A percentile compares a stretch with the other conserved stretches of the same genome.
These are phyloP conservation scores for Ficedula albicollis DNA, from an alignment of 2,797 vertebrate genomes.

Conservation along the genomic window DNA sequence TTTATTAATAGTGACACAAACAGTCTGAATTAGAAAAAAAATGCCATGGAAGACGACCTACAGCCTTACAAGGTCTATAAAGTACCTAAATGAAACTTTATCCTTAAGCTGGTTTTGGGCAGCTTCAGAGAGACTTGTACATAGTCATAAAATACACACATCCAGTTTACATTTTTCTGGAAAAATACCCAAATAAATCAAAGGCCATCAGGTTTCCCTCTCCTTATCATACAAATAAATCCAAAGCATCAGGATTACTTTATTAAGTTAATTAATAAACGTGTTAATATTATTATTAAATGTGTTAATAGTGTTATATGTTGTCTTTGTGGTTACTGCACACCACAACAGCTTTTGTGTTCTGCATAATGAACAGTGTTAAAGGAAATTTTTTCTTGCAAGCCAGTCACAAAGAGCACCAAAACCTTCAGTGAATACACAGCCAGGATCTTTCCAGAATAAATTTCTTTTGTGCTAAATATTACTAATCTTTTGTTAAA, in stretches of 20 bases:
- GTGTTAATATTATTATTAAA: not conserved
- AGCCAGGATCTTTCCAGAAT: not conserved
- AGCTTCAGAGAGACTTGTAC: not conserved
- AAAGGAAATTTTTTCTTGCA: not conserved
- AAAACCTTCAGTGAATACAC: not conserved
- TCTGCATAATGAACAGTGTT: not conserved
- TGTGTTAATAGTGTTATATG: not conserved
- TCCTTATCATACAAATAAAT: not conserved
- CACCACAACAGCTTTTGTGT: not conserved
- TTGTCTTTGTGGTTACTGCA: not conserved
- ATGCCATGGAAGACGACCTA: not conserved
- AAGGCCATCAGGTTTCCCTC: not conserved
- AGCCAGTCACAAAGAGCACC: not conserved
- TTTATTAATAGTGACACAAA: not conserved
- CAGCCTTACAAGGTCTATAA: not conserved
- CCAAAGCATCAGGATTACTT: not conserved
- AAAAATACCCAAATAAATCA: not conserved
- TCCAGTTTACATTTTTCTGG: not conserved
- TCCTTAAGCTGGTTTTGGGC: not conserved
- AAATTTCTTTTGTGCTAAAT: not conserved
- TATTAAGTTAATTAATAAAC: not conserved
- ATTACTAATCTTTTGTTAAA: not conserved
- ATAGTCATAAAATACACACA: rapidly evolving
- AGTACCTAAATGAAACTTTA: not conserved
- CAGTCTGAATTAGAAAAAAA: not conserved